Base-by-base conservation (phyloP, 2,797 vertebrate species). In the Allochrocebus solatus region DNA sequence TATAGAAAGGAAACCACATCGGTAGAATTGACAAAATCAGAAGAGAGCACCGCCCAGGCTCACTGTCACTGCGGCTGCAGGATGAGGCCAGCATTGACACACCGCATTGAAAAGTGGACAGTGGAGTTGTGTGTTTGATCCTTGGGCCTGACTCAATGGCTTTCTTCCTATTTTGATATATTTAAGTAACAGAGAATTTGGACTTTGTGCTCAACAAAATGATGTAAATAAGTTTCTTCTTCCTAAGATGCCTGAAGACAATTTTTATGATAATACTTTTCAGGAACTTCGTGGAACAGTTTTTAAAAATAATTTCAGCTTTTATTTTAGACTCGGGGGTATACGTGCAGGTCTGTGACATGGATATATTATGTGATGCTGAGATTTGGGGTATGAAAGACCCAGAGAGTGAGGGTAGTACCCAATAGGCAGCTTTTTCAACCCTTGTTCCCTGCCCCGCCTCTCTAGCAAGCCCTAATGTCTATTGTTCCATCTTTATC, bases 31-130 rank as follows among this genome's bases (percentile, higher is more conserved):
- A 55, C 16, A 13, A 30, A 19, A 33, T 24, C 16, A n/a, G 28
- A 53, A 19, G 10, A 19, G 19, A 11, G 55, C n/a, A 13, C 59
- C 28, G 4, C 7, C 3, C 28, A 39, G 33, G 4, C 55, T 17
- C 24, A n/a, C 36, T 7, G 13, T 26, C 17, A 30, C 12, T 0
- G 0, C 4, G 11, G 2, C 26, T 0, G 1, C 8, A 1, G 14
- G 17, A 17, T 26, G 0, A 1, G 0, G 43, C 61, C 33, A 3
- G 28, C 12, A 5, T 19, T 10, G 22, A 50, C 12, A 17, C 5
- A 16, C 3, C 36, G 3, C 19, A 1, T 2, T 26, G 16, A 10
- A 26, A 26, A 46, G 33, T 14, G 10, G 43, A 19, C 21, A 2
- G 13, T 1, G 19, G 36, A n/a, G 2, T 5, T 2, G 24, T 5